Evolutionary conservation across 2,888 invertebrate genomes (phyloP).

Genomic region (Pseudoips prasinana): DNA sequence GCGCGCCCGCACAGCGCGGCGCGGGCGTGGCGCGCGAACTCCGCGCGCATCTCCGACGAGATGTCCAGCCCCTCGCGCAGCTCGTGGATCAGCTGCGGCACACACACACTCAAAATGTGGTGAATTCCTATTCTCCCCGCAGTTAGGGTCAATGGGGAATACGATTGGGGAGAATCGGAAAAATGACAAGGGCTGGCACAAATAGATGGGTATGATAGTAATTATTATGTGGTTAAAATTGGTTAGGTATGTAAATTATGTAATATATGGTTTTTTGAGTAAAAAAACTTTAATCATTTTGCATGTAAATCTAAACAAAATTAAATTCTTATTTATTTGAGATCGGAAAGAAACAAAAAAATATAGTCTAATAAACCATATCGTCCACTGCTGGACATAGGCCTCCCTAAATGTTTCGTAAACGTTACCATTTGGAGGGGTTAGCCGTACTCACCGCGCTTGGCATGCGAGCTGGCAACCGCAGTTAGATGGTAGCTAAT

Average conservation of each 20-base stretch:
- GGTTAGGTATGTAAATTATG: neutral
- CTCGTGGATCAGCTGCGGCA: slow-evolving; percentile 92
- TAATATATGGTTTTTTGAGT: slow-evolving; percentile 1
- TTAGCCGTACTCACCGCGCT: too few relatives aligned
- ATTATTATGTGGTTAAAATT: neutral
- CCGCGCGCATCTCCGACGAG: slow-evolving; percentile 90
- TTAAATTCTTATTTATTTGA: too few relatives aligned
- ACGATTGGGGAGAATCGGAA: slow-evolving; percentile 2
- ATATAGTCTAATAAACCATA: too few relatives aligned
- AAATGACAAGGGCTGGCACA: slow-evolving; percentile 2
- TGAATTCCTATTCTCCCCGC: slow-evolving; percentile 2
- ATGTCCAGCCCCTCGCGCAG: slow-evolving; percentile 94
- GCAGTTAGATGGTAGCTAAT: too few relatives aligned
- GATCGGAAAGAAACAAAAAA: too few relatives aligned
- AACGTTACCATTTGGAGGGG: too few relatives aligned
- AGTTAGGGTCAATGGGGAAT: slow-evolving; percentile 1
- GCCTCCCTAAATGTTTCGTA: too few relatives aligned
- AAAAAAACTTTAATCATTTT: too few relatives aligned
- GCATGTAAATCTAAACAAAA: too few relatives aligned
- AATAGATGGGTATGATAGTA: slow-evolving; percentile 2
- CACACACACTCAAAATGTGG: slow-evolving; percentile 2
- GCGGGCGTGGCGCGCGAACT: slow-evolving; percentile 87
- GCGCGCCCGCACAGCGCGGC: slow-evolving; percentile 74
- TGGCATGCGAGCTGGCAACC: too few relatives aligned
- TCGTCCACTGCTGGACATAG: too few relatives aligned